Evolutionary conservation across 2,113 vertebrate species (phyloP).

Genomic region (Hemiprocne comata): DNA sequence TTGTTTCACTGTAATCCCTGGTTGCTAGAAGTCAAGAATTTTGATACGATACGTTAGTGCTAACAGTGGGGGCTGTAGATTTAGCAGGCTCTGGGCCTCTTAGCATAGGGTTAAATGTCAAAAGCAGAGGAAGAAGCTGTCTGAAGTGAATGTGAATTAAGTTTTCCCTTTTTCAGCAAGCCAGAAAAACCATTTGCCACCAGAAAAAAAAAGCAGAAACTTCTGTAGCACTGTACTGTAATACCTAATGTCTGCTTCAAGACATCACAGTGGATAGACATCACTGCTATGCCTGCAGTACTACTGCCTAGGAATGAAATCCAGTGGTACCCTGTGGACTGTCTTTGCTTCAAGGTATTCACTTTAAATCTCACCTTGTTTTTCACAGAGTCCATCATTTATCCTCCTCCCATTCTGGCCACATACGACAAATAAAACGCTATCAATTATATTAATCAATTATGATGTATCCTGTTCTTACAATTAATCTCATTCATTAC

Average conservation of each 20-base stretch:
- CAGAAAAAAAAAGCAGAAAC: not conserved
- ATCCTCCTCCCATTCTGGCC: not conserved
- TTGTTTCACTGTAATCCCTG: slow-evolving; percentile 52
- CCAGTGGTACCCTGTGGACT: not conserved
- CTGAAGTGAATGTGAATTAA: slow-evolving; percentile 48
- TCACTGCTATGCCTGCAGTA: not conserved
- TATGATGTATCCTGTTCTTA: not conserved
- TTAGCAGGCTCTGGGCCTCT: slow-evolving; percentile 31
- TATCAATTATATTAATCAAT: not conserved
- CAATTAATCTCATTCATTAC: not conserved
- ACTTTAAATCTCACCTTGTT: not conserved
- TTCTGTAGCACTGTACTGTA: not conserved
- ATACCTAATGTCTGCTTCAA: not conserved
- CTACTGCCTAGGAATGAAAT: not conserved
- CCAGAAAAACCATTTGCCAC: not conserved
- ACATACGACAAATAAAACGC: not conserved
- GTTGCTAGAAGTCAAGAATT: slow-evolving; percentile 51
- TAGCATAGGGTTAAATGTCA: slow-evolving; percentile 57
- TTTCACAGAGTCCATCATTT: not conserved
- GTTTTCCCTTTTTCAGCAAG: slow-evolving; percentile 4
- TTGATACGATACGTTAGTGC: not conserved
- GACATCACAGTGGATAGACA: not conserved
- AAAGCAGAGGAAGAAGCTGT: slow-evolving; percentile 41
- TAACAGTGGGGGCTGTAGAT: not conserved
- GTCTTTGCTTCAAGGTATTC: not conserved